These are phyloP conservation scores for Coenonympha arcania DNA, from an alignment of 2,888 invertebrate genomes.

Conservation along the genomic window DNA sequence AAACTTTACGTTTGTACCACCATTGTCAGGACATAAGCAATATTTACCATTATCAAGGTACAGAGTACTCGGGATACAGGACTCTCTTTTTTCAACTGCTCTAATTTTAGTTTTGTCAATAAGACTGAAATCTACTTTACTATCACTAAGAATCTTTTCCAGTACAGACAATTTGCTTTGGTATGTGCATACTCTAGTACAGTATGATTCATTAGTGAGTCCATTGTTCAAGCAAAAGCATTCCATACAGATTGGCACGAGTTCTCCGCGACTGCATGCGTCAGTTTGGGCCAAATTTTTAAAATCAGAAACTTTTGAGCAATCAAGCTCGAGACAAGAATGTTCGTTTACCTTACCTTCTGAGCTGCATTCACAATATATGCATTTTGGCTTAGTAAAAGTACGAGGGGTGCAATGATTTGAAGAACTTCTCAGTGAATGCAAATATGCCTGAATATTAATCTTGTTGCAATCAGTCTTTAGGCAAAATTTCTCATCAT, in stretches of 20 bases:
- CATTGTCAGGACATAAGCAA: constrained; percentile 53
- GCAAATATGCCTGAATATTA: constrained; percentile 29
- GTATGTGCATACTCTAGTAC: constrained; percentile 48
- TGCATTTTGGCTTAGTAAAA: constrained; percentile 49
- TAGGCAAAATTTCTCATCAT: constrained; percentile 42
- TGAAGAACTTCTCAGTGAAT: constrained; percentile 31
- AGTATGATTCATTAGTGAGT: constrained; percentile 41
- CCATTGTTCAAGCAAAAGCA: constrained; percentile 53
- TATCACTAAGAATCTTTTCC: constrained; percentile 43
- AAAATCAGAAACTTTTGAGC: constrained; percentile 37
- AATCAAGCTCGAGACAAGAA: constrained; percentile 50
- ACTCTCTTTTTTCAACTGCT: constrained; percentile 28
- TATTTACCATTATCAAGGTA: constrained; percentile 46
- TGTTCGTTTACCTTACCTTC: constrained; percentile 45
- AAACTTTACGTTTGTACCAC: constrained; percentile 38
- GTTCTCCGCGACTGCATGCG: constrained; percentile 49
- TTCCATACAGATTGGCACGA: constrained; percentile 52
- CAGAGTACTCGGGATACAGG: constrained; percentile 46
- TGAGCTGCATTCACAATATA: constrained; percentile 52
- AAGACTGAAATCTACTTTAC: constrained; percentile 28
- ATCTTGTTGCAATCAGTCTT: constrained; percentile 34
- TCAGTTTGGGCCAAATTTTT: constrained; percentile 34
- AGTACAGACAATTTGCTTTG: constrained; percentile 49
- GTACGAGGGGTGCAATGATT: constrained; percentile 41
- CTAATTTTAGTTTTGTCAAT: constrained; percentile 39